These are phyloP conservation scores for Clitarchus hookeri DNA, from an alignment of 2,888 invertebrate genomes.

Conservation along the genomic window DNA sequence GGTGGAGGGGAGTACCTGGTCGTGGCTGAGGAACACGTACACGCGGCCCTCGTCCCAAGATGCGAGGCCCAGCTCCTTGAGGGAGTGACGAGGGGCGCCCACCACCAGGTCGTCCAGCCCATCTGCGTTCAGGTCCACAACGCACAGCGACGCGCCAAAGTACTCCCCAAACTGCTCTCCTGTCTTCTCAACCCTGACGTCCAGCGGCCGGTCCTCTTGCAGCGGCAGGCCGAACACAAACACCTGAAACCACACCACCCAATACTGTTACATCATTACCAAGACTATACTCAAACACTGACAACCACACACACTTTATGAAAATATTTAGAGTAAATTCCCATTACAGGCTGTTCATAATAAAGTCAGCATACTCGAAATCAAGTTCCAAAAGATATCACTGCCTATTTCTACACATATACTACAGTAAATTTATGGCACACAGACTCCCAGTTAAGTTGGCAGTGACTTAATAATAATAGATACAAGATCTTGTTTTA, in stretches of 20 bases:
- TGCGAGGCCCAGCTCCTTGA: slow-evolving; percentile 43
- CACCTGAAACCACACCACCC: slow-evolving; percentile 47
- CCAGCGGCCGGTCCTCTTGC: slow-evolving; percentile 33
- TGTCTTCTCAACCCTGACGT: slow-evolving; percentile 48
- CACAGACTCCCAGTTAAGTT: too few relatives aligned
- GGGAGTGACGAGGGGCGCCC: slow-evolving; percentile 61
- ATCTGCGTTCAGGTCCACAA: slow-evolving; percentile 67
- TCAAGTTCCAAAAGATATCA: too few relatives aligned
- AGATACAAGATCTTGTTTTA: too few relatives aligned
- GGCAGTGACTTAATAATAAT: too few relatives aligned
- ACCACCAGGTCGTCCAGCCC: slow-evolving; percentile 66
- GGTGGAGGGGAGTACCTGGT: slow-evolving; percentile 27
- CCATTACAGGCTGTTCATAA: too few relatives aligned
- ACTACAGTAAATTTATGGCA: too few relatives aligned
- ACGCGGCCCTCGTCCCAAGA: slow-evolving; percentile 63
- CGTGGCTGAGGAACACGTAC: slow-evolving; percentile 58
- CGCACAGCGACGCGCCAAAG: slow-evolving; percentile 65
- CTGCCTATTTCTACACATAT: too few relatives aligned
- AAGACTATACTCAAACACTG: too few relatives aligned
- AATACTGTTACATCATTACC: too few relatives aligned
- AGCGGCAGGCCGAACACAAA: slow-evolving; percentile 56
- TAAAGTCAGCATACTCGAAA: too few relatives aligned
- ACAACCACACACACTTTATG: too few relatives aligned
- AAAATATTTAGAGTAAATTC: too few relatives aligned
- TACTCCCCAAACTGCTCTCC: slow-evolving; percentile 66